Base-by-base conservation (phyloP, 1,140 invertebrate species). In the Ylistrum balloti region DNA sequence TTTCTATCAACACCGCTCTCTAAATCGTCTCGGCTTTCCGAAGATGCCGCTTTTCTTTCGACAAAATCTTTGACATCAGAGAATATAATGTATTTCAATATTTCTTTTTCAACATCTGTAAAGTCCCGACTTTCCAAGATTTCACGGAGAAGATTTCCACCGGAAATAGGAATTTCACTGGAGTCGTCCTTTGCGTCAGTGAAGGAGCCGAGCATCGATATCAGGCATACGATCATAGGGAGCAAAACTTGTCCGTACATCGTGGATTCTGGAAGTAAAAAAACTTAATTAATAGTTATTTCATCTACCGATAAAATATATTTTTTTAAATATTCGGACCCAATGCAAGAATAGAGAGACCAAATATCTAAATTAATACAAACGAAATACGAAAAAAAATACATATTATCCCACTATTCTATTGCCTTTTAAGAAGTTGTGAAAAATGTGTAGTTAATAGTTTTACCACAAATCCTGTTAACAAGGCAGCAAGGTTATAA, bases 91-190 rank as follows among this genome's bases (percentile, higher is more conserved):
- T 74, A 74, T 74, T 74, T 74, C 56, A 74, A n/a, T 74, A 74
- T 74, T 74, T 74, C 56, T 74, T 74, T 74, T 74, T 74, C 56
- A n/a, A 74, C 56, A 74, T 74, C 56, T 74, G 56, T 74, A 74
- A 74, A 74, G 56, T 74, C 56, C 56, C 56, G 56, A 74, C 56
- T 74, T 74, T 74, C 56, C 56, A 74, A 74, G 56, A 74, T 74
- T 74, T 74, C 56, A 11, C 56, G 56, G 28, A 74, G 56, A 11
- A 74, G 56, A n/a, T 74, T 74, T 1, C 56, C 56, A 74, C 56
- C 11, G 22, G 56, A 74, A 5, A 74, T 74, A 2, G 56, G 56
- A 28, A 74, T n/a, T 17, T 74, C 56, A 28, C 56, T n/a, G 56
- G 56, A 74, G 56, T n/a, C 56, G 11, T 74, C 56, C 56, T n/a